phyloP scores from a whole-genome alignment of 2,113 vertebrate genomes.

The Tenrec ecaudatus region DNA sequence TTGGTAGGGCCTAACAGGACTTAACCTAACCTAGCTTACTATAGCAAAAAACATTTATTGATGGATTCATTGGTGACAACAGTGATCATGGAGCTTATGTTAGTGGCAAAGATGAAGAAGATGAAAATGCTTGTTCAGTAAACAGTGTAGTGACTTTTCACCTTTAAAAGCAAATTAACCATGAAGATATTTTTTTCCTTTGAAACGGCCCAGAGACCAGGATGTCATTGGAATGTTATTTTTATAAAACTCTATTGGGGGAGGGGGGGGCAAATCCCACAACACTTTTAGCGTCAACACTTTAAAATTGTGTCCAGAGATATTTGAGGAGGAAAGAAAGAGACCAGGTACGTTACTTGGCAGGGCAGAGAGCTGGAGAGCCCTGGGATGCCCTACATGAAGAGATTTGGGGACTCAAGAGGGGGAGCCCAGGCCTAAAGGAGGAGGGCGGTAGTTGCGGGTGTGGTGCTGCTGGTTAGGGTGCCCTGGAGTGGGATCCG shows the following conservation, averaged over 20 bases:
- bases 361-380: background rate
- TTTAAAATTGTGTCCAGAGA: constrained; percentile 16
- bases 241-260: background rate
- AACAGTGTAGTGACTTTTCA: constrained; percentile 36
- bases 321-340: background rate
- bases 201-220: constrained; percentile 45
- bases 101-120: constrained; percentile 24
- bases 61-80: background rate
- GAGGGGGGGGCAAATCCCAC: background rate
- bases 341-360: background rate
- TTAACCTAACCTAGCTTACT: constrained; percentile 79
- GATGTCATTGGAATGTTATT: background rate
- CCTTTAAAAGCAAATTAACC: constrained; percentile 72
- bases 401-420: constrained; percentile 21
- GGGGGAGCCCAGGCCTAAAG: background rate
- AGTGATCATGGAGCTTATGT: background rate
- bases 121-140: background rate
- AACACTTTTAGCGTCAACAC: background rate
- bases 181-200: constrained; percentile 13
- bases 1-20: constrained; percentile 78
- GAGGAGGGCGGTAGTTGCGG: background rate
- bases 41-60: constrained; percentile 58
- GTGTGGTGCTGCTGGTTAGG: background rate
- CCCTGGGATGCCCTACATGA: background rate
- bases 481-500: too few species aligned